Percentiles rank a stretch among this genome's conserved stretches.
Conservation (phyloP, 2,888 invertebrate species). For the Autographa gamma region DNA sequence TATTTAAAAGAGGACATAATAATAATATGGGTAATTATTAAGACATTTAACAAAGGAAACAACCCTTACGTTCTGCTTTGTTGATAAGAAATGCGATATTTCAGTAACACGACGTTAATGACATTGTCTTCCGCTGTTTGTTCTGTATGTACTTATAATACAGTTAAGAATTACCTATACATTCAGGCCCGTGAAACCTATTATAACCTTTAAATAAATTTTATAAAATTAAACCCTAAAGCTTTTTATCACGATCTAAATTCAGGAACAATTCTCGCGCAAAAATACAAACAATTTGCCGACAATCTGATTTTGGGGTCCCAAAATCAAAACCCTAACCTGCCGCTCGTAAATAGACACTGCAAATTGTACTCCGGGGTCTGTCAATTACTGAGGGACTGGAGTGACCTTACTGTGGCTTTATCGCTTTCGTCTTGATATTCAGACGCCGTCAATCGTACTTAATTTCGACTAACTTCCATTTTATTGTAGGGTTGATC, state of each 20-base stretch:
- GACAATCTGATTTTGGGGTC: slow-evolving; percentile 40
- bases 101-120: no score
- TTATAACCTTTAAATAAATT: slow-evolving; percentile 28
- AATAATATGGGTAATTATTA: no score
- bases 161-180: slow-evolving; percentile 8
- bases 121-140: background rate
- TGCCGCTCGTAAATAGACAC: slow-evolving; percentile 43
- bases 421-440: slow-evolving; percentile 53
- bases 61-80: no score
- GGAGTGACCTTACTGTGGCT: slow-evolving; percentile 37
- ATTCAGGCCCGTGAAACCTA: slow-evolving; percentile 27
- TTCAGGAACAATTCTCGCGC: slow-evolving; percentile 15
- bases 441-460: slow-evolving; percentile 48
- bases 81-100: no score
- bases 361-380: slow-evolving; percentile 41
- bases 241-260: slow-evolving; percentile 9
- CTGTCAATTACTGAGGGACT: slow-evolving; percentile 40
- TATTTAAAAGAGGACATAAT: no score
- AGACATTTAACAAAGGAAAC: no score
- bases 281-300: slow-evolving; percentile 53
- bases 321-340: slow-evolving; percentile 53
- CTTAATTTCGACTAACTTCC: slow-evolving; percentile 54
- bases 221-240: slow-evolving; percentile 22
- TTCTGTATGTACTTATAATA: slow-evolving; percentile 3
- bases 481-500: slow-evolving; percentile 31